Evolutionary conservation across 2,113 vertebrate species (phyloP), one percentile per base, ranked within the genome.

Genomic region (Microcebus tavaratra): DNA sequence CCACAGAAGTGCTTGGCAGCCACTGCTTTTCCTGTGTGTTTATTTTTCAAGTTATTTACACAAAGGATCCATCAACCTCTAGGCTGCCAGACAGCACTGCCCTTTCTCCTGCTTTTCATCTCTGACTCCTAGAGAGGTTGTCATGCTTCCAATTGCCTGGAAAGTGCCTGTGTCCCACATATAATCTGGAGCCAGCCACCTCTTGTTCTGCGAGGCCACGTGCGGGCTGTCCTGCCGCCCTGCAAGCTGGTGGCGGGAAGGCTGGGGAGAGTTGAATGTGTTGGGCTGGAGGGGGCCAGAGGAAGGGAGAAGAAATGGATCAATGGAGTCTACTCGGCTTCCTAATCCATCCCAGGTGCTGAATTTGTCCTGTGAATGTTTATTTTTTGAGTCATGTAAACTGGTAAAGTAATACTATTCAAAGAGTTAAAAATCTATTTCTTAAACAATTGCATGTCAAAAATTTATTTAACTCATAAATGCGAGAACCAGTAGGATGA

Each of bases 391-490:
- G 53, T 92, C 76, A 73, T 12, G 3, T 88, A 45, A 93, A 85
- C 25, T 42, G 34, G 88, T 76, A 48, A 73, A 82, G 34, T 68
- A 88, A 61, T 88, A 65, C 20, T 85, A 88, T 95, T 80, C 12
- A 25, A 85, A 96, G 90, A n/a, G 25, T 70, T 79, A 81, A 92
- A 88, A 85, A 67, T 12, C 21, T 72, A 9, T 78, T 90, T 96
- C 59, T 97, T 76, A 93, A 92, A 95, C 34, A 67, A 53, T 68
- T 88, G 55, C 8, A 29, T 68, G n/a, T 80, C 29, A 85, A 61
- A 55, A 20, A 95, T 92, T 78, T 93, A 73, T 70, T 78, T 94
- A 90, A 84, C 21, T 85, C n/a, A 20, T 82, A 45, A 90, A 15
- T 15, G 18, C 82, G 53, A 61, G 31, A 81, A 53, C 55, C 59